phyloP scores from a whole-genome alignment of 2,888 invertebrate species.

The Eupithecia abbreviata region DNA sequence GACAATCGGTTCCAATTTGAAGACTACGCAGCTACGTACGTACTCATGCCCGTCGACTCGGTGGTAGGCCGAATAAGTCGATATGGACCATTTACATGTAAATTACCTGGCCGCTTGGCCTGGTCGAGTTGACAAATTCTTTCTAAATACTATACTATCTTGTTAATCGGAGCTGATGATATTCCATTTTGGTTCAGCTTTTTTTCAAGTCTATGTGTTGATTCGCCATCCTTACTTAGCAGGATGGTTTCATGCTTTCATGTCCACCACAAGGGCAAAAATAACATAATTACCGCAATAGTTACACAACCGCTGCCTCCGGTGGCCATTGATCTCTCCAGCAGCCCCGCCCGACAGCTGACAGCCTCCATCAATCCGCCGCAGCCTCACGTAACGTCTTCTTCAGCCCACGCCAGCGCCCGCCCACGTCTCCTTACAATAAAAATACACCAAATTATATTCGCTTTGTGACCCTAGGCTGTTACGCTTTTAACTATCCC shows the following conservation, averaged over 20 bases:
- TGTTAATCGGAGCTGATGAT: background rate
- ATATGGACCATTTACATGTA: background rate
- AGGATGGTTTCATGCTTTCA: background rate
- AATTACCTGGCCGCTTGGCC: conserved; percentile 1
- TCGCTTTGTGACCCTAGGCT: background rate
- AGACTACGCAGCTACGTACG: conserved; percentile 14
- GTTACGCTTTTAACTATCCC: conserved; percentile 14
- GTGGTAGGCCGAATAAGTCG: background rate
- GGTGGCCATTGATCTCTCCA: conserved; percentile 4
- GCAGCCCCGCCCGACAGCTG: background rate
- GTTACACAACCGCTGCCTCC: background rate
- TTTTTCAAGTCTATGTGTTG: background rate
- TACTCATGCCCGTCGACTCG: background rate
- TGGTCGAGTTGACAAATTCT: background rate
- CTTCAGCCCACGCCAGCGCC: conserved; percentile 13
- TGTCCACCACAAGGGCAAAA: background rate
- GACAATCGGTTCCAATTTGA: conserved; percentile 38
- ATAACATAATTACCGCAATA: conserved; percentile 7
- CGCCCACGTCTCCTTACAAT: conserved; percentile 24
- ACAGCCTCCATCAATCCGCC: conserved; percentile 23
- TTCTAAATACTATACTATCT: background rate
- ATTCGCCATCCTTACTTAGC: background rate
- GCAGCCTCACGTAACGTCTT: conserved; percentile 25
- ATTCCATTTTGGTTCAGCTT: background rate
- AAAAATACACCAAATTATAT: conserved; percentile 10